Conservation (phyloP, 1,140 invertebrate genomes). For the Berghia stephanieae region DNA sequence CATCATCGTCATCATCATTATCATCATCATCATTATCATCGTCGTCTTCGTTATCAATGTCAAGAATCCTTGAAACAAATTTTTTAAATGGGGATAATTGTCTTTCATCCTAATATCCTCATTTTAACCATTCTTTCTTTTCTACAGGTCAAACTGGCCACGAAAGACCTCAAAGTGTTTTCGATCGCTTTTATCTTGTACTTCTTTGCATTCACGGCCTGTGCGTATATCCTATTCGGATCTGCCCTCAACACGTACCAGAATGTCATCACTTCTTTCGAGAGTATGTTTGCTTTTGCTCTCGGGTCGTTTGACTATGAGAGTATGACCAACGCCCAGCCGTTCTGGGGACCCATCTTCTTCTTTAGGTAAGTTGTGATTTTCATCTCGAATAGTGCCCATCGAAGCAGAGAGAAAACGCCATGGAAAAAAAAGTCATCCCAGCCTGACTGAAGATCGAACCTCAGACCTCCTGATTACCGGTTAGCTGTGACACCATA, state of each 20-base stretch:
- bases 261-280: slow-evolving; percentile 54
- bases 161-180: slow-evolving; percentile 50
- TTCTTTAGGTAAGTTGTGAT: slow-evolving; percentile 71
- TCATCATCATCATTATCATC: no score
- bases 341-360: slow-evolving; percentile 78
- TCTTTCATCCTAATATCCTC: no score
- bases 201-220: slow-evolving; percentile 61
- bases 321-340: slow-evolving; percentile 51
- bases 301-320: slow-evolving; percentile 64
- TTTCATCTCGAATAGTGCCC: no score
- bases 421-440: no score
- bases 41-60: no score
- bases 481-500: no score
- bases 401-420: no score
- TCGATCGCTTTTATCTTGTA: slow-evolving; percentile 63
- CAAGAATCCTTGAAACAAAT: no score
- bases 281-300: slow-evolving; percentile 63
- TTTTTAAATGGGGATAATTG: no score
- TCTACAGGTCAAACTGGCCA: slow-evolving; percentile 28
- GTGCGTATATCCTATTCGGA: slow-evolving; percentile 62
- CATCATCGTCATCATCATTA: slow-evolving; percentile 5
- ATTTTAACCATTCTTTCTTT: not conserved
- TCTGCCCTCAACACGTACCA: slow-evolving; percentile 50
- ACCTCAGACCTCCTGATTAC: no score
- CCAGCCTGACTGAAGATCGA: no score